phyloP scores from a whole-genome alignment of 2,113 vertebrate genomes.

The Rhegmatorhina hoffmannsi region DNA sequence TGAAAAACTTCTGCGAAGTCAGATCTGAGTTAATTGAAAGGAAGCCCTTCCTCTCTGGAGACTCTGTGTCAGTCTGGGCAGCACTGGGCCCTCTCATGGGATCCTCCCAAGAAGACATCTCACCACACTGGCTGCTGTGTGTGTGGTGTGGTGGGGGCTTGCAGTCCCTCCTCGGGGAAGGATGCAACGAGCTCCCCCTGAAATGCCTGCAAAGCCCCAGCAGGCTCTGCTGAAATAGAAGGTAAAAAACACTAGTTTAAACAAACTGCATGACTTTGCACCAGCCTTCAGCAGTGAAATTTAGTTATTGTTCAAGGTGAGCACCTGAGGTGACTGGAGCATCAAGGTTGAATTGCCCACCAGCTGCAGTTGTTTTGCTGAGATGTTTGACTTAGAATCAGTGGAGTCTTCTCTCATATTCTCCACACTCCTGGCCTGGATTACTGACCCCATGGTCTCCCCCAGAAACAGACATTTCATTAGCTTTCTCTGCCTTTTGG shows the following conservation, averaged over 20 bases:
- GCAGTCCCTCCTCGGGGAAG: background rate
- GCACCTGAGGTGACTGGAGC: background rate
- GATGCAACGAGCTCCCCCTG: background rate
- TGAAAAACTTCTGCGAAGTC: background rate
- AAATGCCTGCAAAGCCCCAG: background rate
- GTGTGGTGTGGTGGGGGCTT: rapidly evolving
- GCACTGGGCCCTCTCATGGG: background rate
- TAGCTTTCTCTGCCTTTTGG: background rate
- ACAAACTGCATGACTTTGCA: rapidly evolving
- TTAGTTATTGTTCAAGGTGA: background rate
- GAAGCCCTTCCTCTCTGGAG: background rate
- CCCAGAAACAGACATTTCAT: background rate
- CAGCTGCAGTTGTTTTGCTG: background rate
- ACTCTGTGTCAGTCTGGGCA: rapidly evolving
- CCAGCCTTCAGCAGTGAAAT: background rate
- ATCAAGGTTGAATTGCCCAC: background rate
- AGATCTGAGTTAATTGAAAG: background rate
- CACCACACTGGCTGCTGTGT: rapidly evolving
- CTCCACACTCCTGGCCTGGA: background rate
- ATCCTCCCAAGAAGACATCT: background rate
- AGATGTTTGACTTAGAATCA: background rate
- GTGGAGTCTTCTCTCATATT: background rate
- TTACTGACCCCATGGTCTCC: background rate
- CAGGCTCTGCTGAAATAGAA: background rate
- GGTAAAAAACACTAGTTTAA: background rate